phyloP scores from a whole-genome alignment of 2,797 vertebrate genomes.

The Pygocentrus nattereri region DNA sequence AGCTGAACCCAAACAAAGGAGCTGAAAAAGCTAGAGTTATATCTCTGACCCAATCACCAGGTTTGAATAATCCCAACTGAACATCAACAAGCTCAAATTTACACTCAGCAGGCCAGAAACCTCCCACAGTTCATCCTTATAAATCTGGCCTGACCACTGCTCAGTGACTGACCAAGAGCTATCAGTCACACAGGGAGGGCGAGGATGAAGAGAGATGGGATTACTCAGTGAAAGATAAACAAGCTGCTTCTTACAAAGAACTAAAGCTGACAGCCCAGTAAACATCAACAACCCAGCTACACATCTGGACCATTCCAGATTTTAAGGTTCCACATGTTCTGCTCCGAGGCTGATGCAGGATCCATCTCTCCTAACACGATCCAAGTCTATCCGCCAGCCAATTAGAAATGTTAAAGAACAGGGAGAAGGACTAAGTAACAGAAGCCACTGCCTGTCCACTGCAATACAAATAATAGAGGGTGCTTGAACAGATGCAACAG shows the following conservation, averaged over 20 bases:
- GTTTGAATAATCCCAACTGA: conserved; percentile 54
- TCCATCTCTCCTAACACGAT: not conserved
- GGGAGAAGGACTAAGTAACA: not conserved
- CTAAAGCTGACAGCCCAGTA: not conserved
- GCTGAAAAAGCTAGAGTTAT: not conserved
- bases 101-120: conserved; percentile 62
- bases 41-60: not conserved
- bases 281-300: conserved; percentile 6
- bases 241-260: conserved; percentile 1
- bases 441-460: not conserved
- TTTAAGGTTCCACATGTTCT: conserved; percentile 18
- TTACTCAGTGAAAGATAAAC: not conserved
- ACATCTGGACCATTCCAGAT: not conserved
- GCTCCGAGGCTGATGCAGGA: not conserved
- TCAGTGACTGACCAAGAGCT: conserved; percentile 47
- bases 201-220: not conserved
- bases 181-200: not conserved
- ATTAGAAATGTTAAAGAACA: not conserved
- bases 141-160: conserved; percentile 74
- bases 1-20: conserved; percentile 5
- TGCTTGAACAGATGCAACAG: not conserved
- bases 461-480: conserved; percentile 16
- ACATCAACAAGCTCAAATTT: conserved; percentile 73
- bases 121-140: conserved; percentile 67
- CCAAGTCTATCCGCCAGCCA: not conserved